Conservation (phyloP, 2,797 vertebrate genomes). For the Tympanoctomys barrerae region DNA sequence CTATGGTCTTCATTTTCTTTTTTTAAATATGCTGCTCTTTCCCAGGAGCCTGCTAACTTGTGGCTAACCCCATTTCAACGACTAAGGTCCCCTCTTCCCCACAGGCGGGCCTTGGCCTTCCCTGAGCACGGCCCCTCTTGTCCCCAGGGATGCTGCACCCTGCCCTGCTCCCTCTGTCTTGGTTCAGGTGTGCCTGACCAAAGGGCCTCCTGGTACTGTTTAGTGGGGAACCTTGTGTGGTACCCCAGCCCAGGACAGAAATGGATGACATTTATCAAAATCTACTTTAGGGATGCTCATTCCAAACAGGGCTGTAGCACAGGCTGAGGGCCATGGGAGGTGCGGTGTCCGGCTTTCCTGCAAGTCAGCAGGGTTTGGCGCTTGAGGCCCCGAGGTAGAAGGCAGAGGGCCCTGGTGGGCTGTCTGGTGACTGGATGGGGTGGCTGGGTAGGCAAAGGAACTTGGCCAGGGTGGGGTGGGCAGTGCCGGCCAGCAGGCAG, state of each 20-base stretch:
- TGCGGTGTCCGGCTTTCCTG: not conserved
- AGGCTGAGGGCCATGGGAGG: not conserved
- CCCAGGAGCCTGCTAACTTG: not conserved
- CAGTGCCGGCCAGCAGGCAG: not conserved
- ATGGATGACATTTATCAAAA: not conserved
- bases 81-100: not conserved
- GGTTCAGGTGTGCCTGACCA: not conserved
- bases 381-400: conserved; percentile 87
- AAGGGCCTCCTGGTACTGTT: not conserved
- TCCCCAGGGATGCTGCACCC: not conserved
- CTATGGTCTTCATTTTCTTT: conserved; percentile 75
- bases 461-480: not conserved
- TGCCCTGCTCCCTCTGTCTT: not conserved
- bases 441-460: not conserved
- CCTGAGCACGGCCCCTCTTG: not conserved
- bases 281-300: not conserved
- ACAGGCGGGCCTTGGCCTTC: conserved; percentile 23
- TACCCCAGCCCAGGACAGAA: not conserved
- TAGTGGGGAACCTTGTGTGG: not conserved
- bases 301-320: not conserved
- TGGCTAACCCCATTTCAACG: conserved; percentile 56
- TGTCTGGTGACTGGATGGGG: not conserved
- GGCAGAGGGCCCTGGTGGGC: conserved; percentile 60
- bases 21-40: conserved; percentile 57
- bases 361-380: not conserved